Conservation (phyloP, 2,888 invertebrate species). For the Nemotelus nigrinus region DNA sequence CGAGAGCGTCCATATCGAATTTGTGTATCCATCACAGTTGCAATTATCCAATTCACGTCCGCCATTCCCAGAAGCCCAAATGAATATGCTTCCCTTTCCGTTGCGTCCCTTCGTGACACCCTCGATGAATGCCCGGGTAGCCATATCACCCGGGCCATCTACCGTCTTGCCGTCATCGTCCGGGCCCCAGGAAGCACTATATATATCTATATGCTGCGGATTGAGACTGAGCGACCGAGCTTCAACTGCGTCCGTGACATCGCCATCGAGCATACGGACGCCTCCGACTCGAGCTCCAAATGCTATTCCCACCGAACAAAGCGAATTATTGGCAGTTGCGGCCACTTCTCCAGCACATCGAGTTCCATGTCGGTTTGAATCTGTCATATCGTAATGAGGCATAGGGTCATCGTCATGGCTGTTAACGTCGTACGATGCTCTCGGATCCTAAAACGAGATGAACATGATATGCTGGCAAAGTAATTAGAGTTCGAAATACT, state of each 20-base stretch:
- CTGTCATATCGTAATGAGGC: constrained; percentile 96
- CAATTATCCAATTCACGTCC: constrained; percentile 96
- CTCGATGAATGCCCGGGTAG: constrained; percentile 93
- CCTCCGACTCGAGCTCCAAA: constrained; percentile 95
- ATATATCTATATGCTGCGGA: constrained; percentile 97
- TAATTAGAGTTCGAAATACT: constrained; percentile 66
- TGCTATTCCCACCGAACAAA: constrained; percentile 97
- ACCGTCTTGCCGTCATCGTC: constrained; percentile 99
- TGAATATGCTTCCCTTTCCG: constrained; percentile 96
- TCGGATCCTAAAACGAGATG: constrained; percentile 78
- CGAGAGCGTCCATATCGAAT: constrained; percentile 97
- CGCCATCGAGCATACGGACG: constrained; percentile 97
- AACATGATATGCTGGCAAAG: neutral
- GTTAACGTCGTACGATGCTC: constrained; percentile 97
- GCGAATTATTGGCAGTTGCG: constrained; percentile 93
- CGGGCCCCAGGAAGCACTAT: constrained; percentile 98
- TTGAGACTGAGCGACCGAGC: constrained; percentile 93
- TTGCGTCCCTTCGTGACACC: constrained; percentile 94
- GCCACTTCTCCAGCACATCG: constrained; percentile 98
- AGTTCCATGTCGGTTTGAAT: constrained; percentile 95
- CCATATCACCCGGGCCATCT: constrained; percentile 95
- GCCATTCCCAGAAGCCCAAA: constrained; percentile 99
- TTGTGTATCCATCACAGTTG: constrained; percentile 99
- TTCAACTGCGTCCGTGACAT: constrained; percentile 98
- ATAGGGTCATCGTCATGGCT: constrained; percentile 95